Percentiles rank a stretch among this genome's conserved stretches.
phyloP scores from a whole-genome alignment of 2,888 invertebrate genomes.

The Volucella zonaria region DNA sequence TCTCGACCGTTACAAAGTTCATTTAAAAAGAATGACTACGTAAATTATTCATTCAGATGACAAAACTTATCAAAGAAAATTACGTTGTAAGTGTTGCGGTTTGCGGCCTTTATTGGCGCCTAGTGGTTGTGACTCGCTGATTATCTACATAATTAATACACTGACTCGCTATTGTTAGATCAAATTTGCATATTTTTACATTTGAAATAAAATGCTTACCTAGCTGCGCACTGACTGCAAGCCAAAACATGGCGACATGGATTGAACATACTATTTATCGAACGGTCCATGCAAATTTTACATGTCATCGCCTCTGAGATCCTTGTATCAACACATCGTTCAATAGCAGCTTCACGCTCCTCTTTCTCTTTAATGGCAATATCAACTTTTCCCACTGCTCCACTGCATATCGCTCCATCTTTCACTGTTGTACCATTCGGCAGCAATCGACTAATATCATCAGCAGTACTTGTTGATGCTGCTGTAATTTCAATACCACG shows the following conservation, averaged over 20 bases:
- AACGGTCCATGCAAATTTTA: slow-evolving; percentile 93
- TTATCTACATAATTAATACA: no score
- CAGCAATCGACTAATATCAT: slow-evolving; percentile 74
- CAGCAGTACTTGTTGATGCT: slow-evolving; percentile 71
- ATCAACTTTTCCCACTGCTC: slow-evolving; percentile 78
- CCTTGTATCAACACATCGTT: slow-evolving; percentile 82
- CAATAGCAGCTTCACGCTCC: slow-evolving; percentile 81
- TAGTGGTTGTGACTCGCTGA: no score
- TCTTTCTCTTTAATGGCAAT: slow-evolving; percentile 80
- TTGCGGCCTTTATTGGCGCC: neutral
- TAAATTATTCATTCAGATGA: no score
- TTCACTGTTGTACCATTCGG: slow-evolving; percentile 70
- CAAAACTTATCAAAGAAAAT: no score
- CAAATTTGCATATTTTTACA: neutral
- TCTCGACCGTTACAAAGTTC: no score
- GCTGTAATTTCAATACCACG: slow-evolving; percentile 80
- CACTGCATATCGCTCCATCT: slow-evolving; percentile 39
- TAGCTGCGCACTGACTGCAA: slow-evolving; percentile 89
- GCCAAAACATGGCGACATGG: slow-evolving; percentile 95
- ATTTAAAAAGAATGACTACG: no score
- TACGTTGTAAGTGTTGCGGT: no score
- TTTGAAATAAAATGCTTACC: slow-evolving; percentile 80
- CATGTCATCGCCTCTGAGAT: slow-evolving; percentile 89
- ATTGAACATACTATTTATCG: slow-evolving; percentile 92
- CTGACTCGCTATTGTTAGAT: neutral